Evolutionary conservation across 1,140 invertebrate species (phyloP).

Genomic region (Diachasmimorpha longicaudata): DNA sequence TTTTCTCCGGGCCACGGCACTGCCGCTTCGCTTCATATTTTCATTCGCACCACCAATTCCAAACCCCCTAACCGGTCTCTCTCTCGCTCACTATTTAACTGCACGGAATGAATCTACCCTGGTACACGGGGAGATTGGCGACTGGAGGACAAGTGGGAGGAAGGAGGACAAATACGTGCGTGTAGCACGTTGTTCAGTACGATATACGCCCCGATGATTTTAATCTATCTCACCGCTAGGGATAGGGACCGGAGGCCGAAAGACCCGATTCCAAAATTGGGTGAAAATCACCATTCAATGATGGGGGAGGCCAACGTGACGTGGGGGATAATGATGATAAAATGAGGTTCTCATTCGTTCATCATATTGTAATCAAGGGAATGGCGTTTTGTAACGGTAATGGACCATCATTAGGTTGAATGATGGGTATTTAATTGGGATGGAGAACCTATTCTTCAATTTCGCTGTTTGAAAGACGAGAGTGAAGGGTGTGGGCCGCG

Average conservation of each 20-base stretch:
- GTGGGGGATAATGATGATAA: too few species aligned
- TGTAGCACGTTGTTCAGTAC: constrained; percentile 4
- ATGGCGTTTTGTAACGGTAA: too few species aligned
- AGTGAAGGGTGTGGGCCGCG: too few species aligned
- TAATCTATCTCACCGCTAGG: constrained; percentile 19
- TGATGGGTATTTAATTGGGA: too few species aligned
- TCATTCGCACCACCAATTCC: constrained; percentile 26
- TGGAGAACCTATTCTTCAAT: too few species aligned
- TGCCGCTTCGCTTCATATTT: constrained; percentile 22
- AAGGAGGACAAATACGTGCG: constrained; percentile 11
- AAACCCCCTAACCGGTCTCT: constrained; percentile 4
- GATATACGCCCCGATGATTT: constrained; percentile 23
- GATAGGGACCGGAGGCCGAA: not conserved
- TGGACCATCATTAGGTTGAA: too few species aligned
- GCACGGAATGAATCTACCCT: constrained; percentile 9
- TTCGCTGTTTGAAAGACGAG: too few species aligned
- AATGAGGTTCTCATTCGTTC: too few species aligned
- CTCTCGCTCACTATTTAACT: not conserved
- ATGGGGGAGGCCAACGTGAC: too few species aligned
- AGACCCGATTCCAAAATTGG: not conserved
- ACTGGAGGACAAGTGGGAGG: not conserved
- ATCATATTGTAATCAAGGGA: too few species aligned
- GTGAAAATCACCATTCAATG: not conserved
- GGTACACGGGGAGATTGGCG: not conserved
- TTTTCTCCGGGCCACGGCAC: constrained; percentile 26